Evolutionary conservation across 2,113 vertebrate species (phyloP).

Genomic region (Scortum barcoo): DNA sequence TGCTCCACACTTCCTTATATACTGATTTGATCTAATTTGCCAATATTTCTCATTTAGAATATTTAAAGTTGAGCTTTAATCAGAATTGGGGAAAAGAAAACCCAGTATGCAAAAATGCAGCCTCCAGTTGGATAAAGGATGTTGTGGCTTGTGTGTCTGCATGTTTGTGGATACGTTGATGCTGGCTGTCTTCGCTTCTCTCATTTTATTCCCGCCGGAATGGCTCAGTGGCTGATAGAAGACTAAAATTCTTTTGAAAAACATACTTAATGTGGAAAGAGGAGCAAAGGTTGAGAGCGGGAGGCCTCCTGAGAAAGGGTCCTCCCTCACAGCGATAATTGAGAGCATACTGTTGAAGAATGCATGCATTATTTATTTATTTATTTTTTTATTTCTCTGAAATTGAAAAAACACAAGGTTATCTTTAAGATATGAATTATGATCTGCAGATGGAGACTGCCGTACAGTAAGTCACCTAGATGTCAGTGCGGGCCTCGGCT

Average conservation of each 20-base stretch:
- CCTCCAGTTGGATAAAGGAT: not conserved
- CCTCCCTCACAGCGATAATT: constrained; percentile 56
- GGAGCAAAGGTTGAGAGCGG: constrained; percentile 15
- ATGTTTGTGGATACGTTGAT: not conserved
- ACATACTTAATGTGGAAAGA: constrained; percentile 32
- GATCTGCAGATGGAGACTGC: constrained; percentile 55
- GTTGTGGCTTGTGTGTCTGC: not conserved
- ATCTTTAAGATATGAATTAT: constrained; percentile 68
- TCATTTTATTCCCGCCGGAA: not conserved
- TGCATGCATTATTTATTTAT: constrained; percentile 35
- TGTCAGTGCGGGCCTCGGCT: constrained; percentile 47
- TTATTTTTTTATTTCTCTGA: constrained; percentile 22
- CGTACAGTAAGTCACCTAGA: constrained; percentile 59
- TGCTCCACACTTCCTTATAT: not conserved
- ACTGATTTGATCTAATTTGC: not conserved
- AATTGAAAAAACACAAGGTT: constrained; percentile 44
- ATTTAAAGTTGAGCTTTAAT: not conserved
- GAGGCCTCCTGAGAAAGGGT: constrained; percentile 22
- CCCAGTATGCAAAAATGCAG: not conserved
- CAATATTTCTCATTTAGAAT: no score
- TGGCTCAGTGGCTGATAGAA: constrained; percentile 14
- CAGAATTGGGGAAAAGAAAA: not conserved
- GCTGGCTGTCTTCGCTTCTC: not conserved
- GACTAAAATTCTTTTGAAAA: constrained; percentile 24
- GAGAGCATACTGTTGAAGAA: constrained; percentile 70